Percentiles rank a stretch among this genome's conserved stretches.
These are phyloP conservation scores for Sthenelais limicola DNA, from an alignment of 2,888 invertebrate species.

Conservation along the genomic window DNA sequence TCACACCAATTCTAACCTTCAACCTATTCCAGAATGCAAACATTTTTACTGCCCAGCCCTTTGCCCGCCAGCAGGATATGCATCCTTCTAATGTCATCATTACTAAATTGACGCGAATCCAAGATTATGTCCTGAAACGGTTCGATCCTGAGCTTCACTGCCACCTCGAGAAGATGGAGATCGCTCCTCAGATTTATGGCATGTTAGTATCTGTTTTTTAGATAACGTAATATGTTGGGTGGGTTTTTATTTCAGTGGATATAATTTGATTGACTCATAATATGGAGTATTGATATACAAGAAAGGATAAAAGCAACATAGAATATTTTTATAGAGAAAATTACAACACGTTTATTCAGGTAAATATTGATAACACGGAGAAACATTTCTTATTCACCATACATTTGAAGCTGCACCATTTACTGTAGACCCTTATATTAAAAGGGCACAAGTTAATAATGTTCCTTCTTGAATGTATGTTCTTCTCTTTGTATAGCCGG, in stretches of 20 bases:
- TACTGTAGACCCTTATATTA: too few relatives aligned
- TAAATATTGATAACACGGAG: too few relatives aligned
- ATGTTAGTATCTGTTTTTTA: constrained; percentile 78
- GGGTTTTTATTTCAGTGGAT: neutral
- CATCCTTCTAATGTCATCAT: constrained; percentile 72
- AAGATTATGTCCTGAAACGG: constrained; percentile 79
- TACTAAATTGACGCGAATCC: constrained; percentile 73
- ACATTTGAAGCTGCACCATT: too few relatives aligned
- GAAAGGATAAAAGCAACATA: neutral
- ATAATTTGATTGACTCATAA: neutral
- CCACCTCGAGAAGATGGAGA: constrained; percentile 81
- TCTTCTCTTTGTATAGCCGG: constrained; percentile 77
- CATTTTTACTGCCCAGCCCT: constrained; percentile 59
- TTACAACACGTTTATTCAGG: constrained; percentile 17
- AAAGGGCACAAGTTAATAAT: too few relatives aligned
- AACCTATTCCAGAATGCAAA: constrained; percentile 40
- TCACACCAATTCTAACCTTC: too few relatives aligned
- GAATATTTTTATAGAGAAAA: neutral
- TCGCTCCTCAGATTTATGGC: constrained; percentile 88
- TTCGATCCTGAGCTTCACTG: constrained; percentile 78
- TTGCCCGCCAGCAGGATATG: constrained; percentile 70
- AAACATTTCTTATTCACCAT: too few relatives aligned
- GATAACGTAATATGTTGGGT: too few relatives aligned
- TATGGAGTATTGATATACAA: neutral
- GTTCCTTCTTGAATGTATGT: too few relatives aligned